Evolutionary conservation across 2,888 invertebrate genomes (phyloP), one percentile per base, ranked within the genome.

Genomic region (Tetropium fuscum): DNA sequence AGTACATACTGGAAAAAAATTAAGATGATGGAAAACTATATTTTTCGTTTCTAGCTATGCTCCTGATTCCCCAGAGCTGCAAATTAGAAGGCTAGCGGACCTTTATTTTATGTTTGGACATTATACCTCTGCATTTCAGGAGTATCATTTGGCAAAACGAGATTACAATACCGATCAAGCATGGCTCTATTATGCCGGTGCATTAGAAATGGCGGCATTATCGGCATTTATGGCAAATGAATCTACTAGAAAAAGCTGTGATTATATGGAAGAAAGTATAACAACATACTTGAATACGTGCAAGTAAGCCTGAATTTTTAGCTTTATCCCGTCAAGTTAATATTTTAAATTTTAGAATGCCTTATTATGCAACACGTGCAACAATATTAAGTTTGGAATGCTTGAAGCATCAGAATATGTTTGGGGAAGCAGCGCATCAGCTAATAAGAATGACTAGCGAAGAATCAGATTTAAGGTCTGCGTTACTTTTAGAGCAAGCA

Each of bases 111-210:
- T 98, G 87, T 96, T 98, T 81, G 94, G 96, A 2, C 91, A 96
- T 77, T 97, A 97, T 83, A 90, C 91, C 66, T 86, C 94, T 68
- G 96, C 98, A 4, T 97, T 94, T 82, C 93, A 95, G 79, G 89
- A 94, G 0, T 99, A 98, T 83, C 97, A 98, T 82, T 90, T 93
- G 34, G 95, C 97, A n/a, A 98, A 98, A 82, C 88, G 97, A 49
- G 99, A 99, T 80, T 98, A 98, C 80, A 94, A 93, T 77, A 93
- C 93, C 1, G 98, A 99, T 80, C 94, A 96, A 69, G 98, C 98
- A 0, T 98, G 97, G 97, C 86, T 97, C 19, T 94, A 98, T 80
- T 97, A 94, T 81, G 97, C 98, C 0, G 97, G 98, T 6, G 97
- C 98, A 3, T 83, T 97, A 44, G 97, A 97, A 84, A 97, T 98